phyloP scores from a whole-genome alignment of 2,113 vertebrate genomes.

The Oceanites oceanicus region DNA sequence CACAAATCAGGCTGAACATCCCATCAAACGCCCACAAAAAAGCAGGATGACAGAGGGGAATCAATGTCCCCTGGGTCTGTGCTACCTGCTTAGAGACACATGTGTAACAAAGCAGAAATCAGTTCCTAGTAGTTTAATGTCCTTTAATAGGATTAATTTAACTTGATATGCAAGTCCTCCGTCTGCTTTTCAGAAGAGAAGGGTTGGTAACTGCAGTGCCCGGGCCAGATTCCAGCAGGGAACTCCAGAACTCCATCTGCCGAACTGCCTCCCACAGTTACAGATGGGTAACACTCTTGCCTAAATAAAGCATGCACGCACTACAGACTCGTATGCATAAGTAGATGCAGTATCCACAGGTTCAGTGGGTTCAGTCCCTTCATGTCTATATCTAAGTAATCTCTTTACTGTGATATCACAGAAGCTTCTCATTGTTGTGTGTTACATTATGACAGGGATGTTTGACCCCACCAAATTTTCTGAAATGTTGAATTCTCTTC shows the following conservation, averaged over 20 bases:
- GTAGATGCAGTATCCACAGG: too few relatives aligned
- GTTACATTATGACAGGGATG: neutral
- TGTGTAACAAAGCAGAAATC: neutral
- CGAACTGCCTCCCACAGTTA: neutral
- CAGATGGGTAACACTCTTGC: neutral
- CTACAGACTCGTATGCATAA: neutral
- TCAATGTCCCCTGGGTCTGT: neutral
- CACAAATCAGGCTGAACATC: neutral
- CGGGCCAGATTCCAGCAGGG: neutral
- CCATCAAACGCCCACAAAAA: neutral
- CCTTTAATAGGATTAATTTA: neutral
- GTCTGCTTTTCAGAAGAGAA: neutral
- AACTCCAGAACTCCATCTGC: neutral
- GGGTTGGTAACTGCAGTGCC: neutral
- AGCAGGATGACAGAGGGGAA: neutral
- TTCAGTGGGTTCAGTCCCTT: neutral
- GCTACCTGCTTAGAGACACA: neutral
- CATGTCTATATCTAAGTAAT: neutral
- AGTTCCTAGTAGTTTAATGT: neutral
- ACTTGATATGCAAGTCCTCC: neutral
- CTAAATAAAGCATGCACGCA: neutral
- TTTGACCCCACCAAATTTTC: neutral
- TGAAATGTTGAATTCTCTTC: neutral
- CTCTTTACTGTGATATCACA: neutral
- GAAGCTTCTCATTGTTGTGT: neutral